Evolutionary conservation across 1,140 invertebrate species (phyloP), one percentile per base, ranked within the genome.

Genomic region (Phthorimaea operculella): DNA sequence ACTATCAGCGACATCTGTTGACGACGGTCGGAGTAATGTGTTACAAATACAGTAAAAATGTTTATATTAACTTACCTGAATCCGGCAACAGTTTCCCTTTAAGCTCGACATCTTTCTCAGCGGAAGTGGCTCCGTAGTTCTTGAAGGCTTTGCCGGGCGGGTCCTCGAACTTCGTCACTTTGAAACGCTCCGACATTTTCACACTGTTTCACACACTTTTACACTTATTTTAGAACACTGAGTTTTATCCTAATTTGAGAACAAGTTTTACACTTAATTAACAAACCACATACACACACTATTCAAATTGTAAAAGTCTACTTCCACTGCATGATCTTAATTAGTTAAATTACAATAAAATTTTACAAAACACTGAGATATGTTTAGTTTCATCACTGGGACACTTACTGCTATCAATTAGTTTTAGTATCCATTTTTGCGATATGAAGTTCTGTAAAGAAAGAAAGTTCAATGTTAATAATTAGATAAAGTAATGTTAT

Each of bases 181-280:
- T 86, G 62, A 87, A 87, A 28, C 85, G 73, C 71, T 87, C 85
- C 42, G 85, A 86, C 85, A 87, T 87, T 61, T 76, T 78, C 60
- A 67, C 64, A 28, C 21, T 28, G 21, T 28, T 28, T 28, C 21
- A 28, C 21, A 28, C 21, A 61, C 53, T 34, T 47, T 42, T 34
- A 59, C 52, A 59, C 21, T 28, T 28, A 28, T 28, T 28, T 28
- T 28, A 28, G 21, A 28, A 28, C 21, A 28, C 21, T 28, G 21
- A 28, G 21, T 28, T 6, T 28, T 28, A 28, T 28, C 21, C 58
- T 60, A 58, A 14, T 47, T 47, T 47, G 44, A 11, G 7, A 47
- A 4, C 16, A 16, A 17, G 21, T 15, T 47, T 11, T 14, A 62
- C 53, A 58, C 57, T 66, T 28, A 62, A 39, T 39, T n/a, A 45